Percentiles rank a stretch among this genome's conserved stretches.
phyloP scores from a whole-genome alignment of 2,113 vertebrate genomes.

The Mixornis gularis region DNA sequence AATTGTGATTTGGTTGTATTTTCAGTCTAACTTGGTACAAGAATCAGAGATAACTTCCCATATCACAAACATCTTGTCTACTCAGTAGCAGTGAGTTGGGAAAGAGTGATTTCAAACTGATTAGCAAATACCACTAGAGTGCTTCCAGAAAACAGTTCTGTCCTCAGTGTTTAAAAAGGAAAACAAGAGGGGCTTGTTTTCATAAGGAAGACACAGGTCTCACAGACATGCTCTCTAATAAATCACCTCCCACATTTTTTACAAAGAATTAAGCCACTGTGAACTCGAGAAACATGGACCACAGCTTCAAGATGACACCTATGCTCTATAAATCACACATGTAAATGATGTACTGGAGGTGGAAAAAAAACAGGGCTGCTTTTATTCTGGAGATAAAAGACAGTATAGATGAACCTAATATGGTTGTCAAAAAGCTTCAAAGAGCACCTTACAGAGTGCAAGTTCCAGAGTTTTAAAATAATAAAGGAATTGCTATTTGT shows the following conservation, averaged over 20 bases:
- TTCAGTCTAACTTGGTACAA: not conserved
- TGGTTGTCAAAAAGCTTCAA: not conserved
- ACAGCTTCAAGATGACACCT: not conserved
- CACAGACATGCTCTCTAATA: not conserved
- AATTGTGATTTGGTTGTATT: not conserved
- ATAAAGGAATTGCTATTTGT: not conserved
- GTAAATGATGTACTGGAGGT: not conserved
- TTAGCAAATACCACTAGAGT: not conserved
- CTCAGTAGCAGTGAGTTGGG: not conserved
- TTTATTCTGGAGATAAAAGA: not conserved
- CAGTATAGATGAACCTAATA: not conserved
- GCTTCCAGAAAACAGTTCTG: not conserved
- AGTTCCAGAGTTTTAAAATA: not conserved
- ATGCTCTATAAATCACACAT: not conserved
- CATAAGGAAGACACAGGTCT: not conserved
- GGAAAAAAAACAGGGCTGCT: not conserved
- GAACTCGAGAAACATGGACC: not conserved
- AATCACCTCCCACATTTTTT: not conserved
- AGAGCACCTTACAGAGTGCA: not conserved
- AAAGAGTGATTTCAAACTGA: not conserved
- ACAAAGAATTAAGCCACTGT: not conserved
- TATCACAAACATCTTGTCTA: not conserved
- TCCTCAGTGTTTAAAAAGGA: not conserved
- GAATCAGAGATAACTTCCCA: not conserved
- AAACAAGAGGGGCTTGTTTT: not conserved